Evolutionary conservation across 2,113 vertebrate species (phyloP).

Genomic region (Psilopogon haemacephalus): DNA sequence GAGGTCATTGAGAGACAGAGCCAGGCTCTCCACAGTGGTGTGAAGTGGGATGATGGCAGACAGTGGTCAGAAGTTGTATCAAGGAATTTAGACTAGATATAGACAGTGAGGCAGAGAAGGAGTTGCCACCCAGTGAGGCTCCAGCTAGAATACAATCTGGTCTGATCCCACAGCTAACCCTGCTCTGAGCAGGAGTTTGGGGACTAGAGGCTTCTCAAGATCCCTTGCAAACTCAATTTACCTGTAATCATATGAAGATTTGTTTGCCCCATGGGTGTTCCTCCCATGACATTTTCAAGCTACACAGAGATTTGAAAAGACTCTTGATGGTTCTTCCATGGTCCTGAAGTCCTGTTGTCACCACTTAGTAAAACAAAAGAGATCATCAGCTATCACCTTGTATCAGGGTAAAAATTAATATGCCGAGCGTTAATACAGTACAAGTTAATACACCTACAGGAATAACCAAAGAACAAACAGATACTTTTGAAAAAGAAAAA

Average conservation of each 20-base stretch:
- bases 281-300: neutral
- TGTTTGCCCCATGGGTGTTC: neutral
- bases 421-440: too few relatives aligned
- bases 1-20: rapidly evolving
- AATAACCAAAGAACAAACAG: neutral
- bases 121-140: neutral
- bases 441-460: neutral
- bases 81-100: neutral
- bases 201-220: neutral
- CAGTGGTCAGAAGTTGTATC: neutral
- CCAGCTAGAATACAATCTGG: neutral
- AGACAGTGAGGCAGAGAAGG: neutral
- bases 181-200: too few relatives aligned
- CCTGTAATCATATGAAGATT: neutral
- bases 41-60: neutral
- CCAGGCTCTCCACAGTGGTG: neutral
- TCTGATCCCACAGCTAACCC: neutral
- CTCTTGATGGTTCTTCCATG: neutral
- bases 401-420: neutral
- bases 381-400: neutral
- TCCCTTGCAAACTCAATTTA: neutral
- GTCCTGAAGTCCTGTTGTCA: neutral
- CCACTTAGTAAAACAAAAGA: too few relatives aligned
- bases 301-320: neutral
- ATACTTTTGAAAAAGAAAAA: neutral